Conservation (phyloP, 1,140 invertebrate species). For the Orius laevigatus region DNA sequence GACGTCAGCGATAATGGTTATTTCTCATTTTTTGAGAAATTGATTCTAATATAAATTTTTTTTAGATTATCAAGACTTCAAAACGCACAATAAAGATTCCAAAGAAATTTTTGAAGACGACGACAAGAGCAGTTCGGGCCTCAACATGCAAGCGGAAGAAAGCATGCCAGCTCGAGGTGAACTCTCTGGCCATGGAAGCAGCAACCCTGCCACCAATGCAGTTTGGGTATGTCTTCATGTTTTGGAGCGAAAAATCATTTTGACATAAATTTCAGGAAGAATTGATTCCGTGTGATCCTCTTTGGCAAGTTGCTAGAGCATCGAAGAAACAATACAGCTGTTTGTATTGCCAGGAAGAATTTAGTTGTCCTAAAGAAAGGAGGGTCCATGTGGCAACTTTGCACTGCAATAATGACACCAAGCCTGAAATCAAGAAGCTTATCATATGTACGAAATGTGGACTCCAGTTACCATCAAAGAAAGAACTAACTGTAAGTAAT, state of each 20-base stretch:
- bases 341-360: constrained; percentile 36
- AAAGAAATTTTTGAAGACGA: constrained; percentile 5
- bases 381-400: constrained; percentile 37
- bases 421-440: constrained; percentile 2
- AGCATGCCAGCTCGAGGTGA: constrained; percentile 68
- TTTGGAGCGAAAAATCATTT: too few species aligned
- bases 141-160: constrained; percentile 65
- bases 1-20: constrained; percentile 6
- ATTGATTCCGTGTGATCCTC: neutral
- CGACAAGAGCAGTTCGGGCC: constrained; percentile 5
- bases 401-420: constrained; percentile 21
- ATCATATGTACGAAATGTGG: constrained; percentile 16
- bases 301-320: neutral
- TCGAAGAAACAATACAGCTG: constrained; percentile 15
- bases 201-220: constrained; percentile 34
- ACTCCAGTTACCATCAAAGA: constrained; percentile 11
- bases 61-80: too few species aligned
- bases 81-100: neutral
- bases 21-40: neutral
- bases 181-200: constrained; percentile 65
- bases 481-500: constrained; percentile 9
- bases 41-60: too few species aligned
- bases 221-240: constrained; percentile 2
- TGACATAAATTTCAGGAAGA: constrained; percentile 5
- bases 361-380: constrained; percentile 45